Evolutionary conservation across 2,113 vertebrate genomes (phyloP), one percentile per base, ranked within the genome.

Genomic region (Catharus minimus): DNA sequence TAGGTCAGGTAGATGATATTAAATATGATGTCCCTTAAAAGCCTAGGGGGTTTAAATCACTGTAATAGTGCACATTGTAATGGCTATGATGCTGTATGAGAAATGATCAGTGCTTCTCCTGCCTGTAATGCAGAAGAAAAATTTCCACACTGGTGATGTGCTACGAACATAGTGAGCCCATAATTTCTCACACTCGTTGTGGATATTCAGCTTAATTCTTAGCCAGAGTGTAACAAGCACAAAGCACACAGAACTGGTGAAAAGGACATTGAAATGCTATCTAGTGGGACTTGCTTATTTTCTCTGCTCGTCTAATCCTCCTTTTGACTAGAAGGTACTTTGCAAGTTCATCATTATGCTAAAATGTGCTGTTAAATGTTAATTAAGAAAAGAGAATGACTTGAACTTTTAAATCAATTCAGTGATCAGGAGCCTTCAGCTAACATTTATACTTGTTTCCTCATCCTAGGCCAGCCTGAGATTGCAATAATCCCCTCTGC

Each of bases 11-110:
- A 85, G 52, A 72, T 83, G 43, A 26, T 47, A 65, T 76, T 95
- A 85, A 96, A 82, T 92, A 78, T 88, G 71, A 76, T 86, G 38
- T 84, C 74, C 30, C 17, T 89, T 87, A 92, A 97, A 80, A 93
- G 56, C 47, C 66, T 78, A 10, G 0, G 3, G 43, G 82, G 22
- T 91, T 82, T 96, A 96, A 96, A 94, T 96, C 88, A 91, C 15
- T 26, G 38, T 77, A 93, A 92, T 65, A 53, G 30, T 32, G 46
- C 38, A 69, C 46, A 65, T 11, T 57, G 20, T 85, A 94, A 89
- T 43, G 85, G 58, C 23, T 79, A 56, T 53, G 76, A 55, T 71
- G 39, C 23, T 74, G 23, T 83, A 39, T 92, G 82, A 95, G 73
- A 95, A 96, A 95, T 79, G 22, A 77, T 53, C n/a, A 52, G 57